Conservation (phyloP, 2,888 invertebrate species). For the Hirtodrosophila alboralis region DNA sequence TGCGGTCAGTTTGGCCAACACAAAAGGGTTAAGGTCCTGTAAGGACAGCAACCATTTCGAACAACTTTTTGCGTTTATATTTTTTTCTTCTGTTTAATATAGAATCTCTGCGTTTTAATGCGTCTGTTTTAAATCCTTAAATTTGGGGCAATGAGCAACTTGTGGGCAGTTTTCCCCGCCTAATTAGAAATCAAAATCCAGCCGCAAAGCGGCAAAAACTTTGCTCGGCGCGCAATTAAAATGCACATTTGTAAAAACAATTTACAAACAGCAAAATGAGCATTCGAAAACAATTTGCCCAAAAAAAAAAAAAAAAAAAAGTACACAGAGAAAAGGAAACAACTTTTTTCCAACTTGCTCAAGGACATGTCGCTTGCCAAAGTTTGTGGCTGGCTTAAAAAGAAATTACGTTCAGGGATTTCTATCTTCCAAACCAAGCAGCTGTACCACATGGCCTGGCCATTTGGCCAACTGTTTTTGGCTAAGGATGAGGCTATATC, state of each 20-base stretch:
- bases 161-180: constrained; percentile 2
- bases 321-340: constrained; percentile 5
- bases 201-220: constrained; percentile 52
- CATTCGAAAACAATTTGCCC: constrained; percentile 48
- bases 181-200: constrained; percentile 72
- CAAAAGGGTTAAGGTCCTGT: constrained; percentile 69
- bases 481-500: too few species aligned
- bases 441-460: not conserved
- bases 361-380: constrained; percentile 45
- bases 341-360: constrained; percentile 41
- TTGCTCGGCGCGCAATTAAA: constrained; percentile 53
- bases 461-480: constrained; percentile 19
- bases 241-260: constrained; percentile 63
- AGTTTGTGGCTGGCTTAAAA: constrained; percentile 9
- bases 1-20: constrained; percentile 68
- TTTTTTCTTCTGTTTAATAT: constrained; percentile 1
- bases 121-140: constrained; percentile 37
- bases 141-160: constrained; percentile 1
- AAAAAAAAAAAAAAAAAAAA: constrained; percentile 4
- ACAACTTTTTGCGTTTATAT: constrained; percentile 19
- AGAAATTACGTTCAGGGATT: constrained; percentile 19
- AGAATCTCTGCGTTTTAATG: constrained; percentile 15
- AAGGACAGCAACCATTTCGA: constrained; percentile 23
- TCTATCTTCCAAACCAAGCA: not conserved
- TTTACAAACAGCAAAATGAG: constrained; percentile 32